Base-by-base conservation (phyloP, 2,888 invertebrate genomes). In the Hirtodrosophila alboralis region DNA sequence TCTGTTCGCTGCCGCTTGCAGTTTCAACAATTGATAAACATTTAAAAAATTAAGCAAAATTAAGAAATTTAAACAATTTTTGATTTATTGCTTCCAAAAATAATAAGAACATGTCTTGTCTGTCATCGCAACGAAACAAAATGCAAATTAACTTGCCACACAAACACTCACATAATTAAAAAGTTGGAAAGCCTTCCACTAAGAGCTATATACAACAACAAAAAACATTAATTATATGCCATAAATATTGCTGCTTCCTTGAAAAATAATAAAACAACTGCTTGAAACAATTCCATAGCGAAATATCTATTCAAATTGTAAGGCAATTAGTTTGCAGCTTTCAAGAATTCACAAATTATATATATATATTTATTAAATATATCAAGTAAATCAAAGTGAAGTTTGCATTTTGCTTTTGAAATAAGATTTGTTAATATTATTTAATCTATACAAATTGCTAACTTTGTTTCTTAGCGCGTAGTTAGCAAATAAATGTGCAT, bases 401-500 rank as follows among this genome's bases (percentile, higher is more conserved):
- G 3, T 53, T 56, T 47, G 54, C 44, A 44, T 69, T 48, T 69
- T 62, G 60, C 43, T 43, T 48, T 61, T 61, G 10, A 60, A 49
- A 40, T 14, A 9, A 8, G 23, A 30, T 16, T 36, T 47, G 5
- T 18, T 28, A 21, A 27, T 28, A 13, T 8, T 41, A 16, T 34
- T 41, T 56, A 1, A 47, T 28, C 45, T 49, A 26, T 27, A 36
- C 21, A 36, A 10, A 57, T 60, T 36, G 34, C 31, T 13, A 48
- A 64, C 28, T 38, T 45, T 36, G 38, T 62, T 54, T 71, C 59
- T 54, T 69, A 58, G 62, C 52, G 38, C 10, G 59, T 79, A 79
- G 74, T 60, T 73, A 84, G 63, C 58, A 67, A 63, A 58, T 44
- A 51, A 67, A 63, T 62, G 27, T 56, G 62, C 44, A 56, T 45